These are phyloP conservation scores for Odobenus rosmarus DNA, from an alignment of 2,113 vertebrate species.

Conservation along the genomic window DNA sequence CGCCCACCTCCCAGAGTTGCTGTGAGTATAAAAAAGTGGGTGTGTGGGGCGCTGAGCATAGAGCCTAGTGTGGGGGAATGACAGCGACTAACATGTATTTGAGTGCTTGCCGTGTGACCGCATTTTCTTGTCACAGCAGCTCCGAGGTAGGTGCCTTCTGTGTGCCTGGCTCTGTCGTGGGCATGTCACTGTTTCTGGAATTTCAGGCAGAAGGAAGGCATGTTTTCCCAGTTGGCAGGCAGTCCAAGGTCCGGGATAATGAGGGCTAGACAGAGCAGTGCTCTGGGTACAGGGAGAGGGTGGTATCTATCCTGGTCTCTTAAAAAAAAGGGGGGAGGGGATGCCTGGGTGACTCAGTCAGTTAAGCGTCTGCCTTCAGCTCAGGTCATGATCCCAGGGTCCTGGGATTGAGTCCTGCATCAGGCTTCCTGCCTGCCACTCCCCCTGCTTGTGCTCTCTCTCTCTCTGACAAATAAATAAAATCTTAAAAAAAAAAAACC, in stretches of 20 bases:
- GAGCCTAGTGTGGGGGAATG: background rate
- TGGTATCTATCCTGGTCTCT: background rate
- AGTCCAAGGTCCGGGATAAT: background rate
- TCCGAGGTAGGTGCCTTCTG: background rate
- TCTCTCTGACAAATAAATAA: too few species aligned
- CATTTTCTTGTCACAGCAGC: background rate
- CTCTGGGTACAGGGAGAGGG: background rate
- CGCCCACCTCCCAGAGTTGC: background rate
- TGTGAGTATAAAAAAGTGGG: background rate
- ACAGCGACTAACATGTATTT: background rate
- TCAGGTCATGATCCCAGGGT: background rate
- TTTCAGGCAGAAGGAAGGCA: background rate
- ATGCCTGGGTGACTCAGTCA: background rate
- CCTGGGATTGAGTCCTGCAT: too few species aligned
- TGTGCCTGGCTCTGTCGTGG: background rate
- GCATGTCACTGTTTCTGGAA: background rate
- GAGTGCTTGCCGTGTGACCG: background rate
- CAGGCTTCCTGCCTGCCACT: too few species aligned
- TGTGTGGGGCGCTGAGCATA: background rate
- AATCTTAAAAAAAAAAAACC: background rate
- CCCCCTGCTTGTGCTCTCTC: too few species aligned
- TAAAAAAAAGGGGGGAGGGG: background rate
- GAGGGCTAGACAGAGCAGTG: background rate
- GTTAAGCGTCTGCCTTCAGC: background rate
- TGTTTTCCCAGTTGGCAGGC: background rate